These are phyloP conservation scores for Tyria jacobaeae DNA, from an alignment of 2,888 invertebrate genomes.

Conservation along the genomic window DNA sequence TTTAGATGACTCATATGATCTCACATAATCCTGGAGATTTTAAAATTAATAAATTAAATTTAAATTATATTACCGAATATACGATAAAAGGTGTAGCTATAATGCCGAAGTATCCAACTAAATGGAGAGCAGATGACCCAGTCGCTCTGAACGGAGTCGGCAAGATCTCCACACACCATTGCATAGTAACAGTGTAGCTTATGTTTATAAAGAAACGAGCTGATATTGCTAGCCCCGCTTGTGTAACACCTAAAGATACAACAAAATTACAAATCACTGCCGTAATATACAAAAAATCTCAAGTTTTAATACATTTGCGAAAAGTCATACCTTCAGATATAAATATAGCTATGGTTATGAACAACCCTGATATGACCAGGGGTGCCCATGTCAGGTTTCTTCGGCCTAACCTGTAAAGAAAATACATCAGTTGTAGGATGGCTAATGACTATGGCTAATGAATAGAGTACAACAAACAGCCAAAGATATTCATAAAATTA, in stretches of 20 bases:
- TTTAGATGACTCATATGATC: too few relatives aligned
- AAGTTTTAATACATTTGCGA: too few relatives aligned
- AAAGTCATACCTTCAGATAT: constrained; percentile 18
- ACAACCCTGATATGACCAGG: constrained; percentile 3
- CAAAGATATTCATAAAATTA: too few relatives aligned
- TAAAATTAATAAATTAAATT: too few relatives aligned
- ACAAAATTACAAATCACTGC: neutral
- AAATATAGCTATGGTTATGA: constrained; percentile 5
- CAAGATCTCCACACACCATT: constrained; percentile 66
- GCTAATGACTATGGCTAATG: too few relatives aligned
- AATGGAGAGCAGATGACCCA: constrained; percentile 67
- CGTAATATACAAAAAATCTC: neutral
- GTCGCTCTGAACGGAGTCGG: constrained; percentile 67
- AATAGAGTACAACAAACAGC: too few relatives aligned
- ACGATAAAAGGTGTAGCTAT: constrained; percentile 68
- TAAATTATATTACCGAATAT: constrained; percentile 59
- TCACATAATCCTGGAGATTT: too few relatives aligned
- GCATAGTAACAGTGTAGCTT: constrained; percentile 63
- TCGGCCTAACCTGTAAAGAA: constrained; percentile 19
- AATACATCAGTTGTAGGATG: neutral
- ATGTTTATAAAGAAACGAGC: constrained; percentile 70
- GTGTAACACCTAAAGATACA: constrained; percentile 1
- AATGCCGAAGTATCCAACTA: constrained; percentile 59
- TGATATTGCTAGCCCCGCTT: constrained; percentile 53
- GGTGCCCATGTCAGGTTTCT: constrained; percentile 18